Evolutionary conservation across 1,140 invertebrate genomes (phyloP), one percentile per base, ranked within the genome.

Genomic region (Venturia canescens): DNA sequence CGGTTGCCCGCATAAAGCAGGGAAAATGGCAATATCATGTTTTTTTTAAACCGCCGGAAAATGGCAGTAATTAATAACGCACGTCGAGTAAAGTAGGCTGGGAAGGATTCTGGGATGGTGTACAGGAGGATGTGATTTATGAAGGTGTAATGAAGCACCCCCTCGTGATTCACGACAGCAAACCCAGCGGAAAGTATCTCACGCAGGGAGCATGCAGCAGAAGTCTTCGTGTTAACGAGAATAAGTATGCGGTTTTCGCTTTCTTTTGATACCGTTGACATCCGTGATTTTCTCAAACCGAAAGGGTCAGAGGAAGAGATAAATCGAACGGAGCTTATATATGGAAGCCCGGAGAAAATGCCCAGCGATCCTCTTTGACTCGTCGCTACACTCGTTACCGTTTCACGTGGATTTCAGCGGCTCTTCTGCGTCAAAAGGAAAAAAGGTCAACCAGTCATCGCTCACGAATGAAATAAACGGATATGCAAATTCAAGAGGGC

Each of bases 41-140:
- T 84, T 80, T 82, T 76, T 53, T 66, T 21, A 57, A 34, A 57
- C 44, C 3, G 13, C 11, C 38, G 26, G 26, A 74, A 76, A 76
- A 77, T 67, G 71, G 21, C 79, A 79, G 79, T 85, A 85, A 85
- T 85, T 85, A 84, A 85, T 85, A 84, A 84, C 72, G 50, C 66
- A 70, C 57, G 79, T 69, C 60, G 60, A 16, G 77, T 76, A 72
- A 76, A 26, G 21, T 21, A 63, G 60, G 60, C 23, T 63, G n/a
- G 60, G 50, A 21, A 1, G 66, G 77, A 69, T 81, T 63, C 27
- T 63, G 23, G 70, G 63, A 57, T 84, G 66, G 81, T 63, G 77
- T 81, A 80, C 79, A 80, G 77, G 72, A 80, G 77, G 72, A 27
- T 70, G 67, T 86, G 84, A 86, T 86, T 86, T 86, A 86, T 84